Conservation (phyloP, 2,113 vertebrate genomes). For the Tenrec ecaudatus region DNA sequence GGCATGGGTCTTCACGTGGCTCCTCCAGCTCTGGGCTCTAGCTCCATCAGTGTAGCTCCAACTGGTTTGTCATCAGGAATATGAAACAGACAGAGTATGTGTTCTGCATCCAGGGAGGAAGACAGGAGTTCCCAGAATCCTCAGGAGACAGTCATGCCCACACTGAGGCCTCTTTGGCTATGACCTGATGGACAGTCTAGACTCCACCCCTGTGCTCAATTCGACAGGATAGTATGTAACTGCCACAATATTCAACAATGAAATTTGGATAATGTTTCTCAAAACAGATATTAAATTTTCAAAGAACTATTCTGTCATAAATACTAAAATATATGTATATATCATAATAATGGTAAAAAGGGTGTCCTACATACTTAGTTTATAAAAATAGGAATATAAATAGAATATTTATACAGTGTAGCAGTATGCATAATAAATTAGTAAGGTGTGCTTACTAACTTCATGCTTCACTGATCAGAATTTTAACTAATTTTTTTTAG, state of each 20-base stretch:
- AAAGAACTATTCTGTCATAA: constrained; percentile 17
- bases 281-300: constrained; percentile 60
- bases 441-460: constrained; percentile 62
- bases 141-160: too few relatives aligned
- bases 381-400: constrained; percentile 43
- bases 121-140: too few relatives aligned
- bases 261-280: constrained; percentile 41
- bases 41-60: too few relatives aligned
- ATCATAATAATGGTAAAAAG: constrained; percentile 44
- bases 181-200: too few relatives aligned
- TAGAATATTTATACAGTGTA: constrained; percentile 68
- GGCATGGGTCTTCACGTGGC: too few relatives aligned
- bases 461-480: constrained; percentile 76
- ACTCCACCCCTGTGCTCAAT: too few relatives aligned
- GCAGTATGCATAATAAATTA: neutral
- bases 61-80: too few relatives aligned
- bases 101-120: too few relatives aligned
- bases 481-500: constrained; percentile 80
- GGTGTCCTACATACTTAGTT: constrained; percentile 12
- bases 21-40: too few relatives aligned
- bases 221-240: too few relatives aligned
- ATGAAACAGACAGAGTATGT: too few relatives aligned
- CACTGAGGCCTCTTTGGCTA: too few relatives aligned
- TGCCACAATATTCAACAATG: neutral
- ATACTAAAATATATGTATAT: constrained; percentile 61